Conservation (phyloP, 2,113 vertebrate species). For the Petrocephalus zakoni region DNA sequence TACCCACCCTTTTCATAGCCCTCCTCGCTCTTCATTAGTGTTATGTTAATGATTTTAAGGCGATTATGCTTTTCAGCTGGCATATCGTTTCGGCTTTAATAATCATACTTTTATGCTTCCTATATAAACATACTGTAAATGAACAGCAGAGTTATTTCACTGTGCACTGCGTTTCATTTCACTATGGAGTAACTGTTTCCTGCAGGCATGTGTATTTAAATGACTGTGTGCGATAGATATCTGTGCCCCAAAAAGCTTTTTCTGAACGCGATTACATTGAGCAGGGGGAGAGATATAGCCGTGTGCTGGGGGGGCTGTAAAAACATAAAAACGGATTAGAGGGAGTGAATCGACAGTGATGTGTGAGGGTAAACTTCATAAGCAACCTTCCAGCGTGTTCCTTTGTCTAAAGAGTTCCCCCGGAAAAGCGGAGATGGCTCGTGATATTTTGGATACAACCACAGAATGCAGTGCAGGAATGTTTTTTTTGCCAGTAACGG, state of each 20-base stretch:
- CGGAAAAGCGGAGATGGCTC: background rate
- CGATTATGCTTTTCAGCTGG: background rate
- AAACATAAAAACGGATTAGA: conserved; percentile 14
- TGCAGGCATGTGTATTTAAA: conserved; percentile 4
- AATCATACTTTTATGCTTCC: background rate
- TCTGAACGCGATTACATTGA: conserved; percentile 17
- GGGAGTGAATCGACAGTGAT: background rate
- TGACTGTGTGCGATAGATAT: background rate
- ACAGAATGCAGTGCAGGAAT: background rate
- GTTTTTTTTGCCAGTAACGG: background rate
- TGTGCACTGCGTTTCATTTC: background rate
- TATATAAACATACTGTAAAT: background rate
- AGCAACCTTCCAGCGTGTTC: background rate
- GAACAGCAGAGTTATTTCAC: background rate
- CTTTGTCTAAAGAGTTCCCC: background rate
- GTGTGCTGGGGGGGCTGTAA: background rate
- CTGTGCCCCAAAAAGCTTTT: background rate
- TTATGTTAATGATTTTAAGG: conserved; percentile 2
- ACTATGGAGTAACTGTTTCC: background rate
- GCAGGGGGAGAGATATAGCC: background rate
- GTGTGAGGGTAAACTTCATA: background rate
- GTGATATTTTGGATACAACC: background rate
- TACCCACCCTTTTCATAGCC: background rate
- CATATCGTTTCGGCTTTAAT: background rate
- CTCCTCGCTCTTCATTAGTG: background rate